phyloP scores from a whole-genome alignment of 2,113 vertebrate genomes.

The Cochlearius cochlearius region DNA sequence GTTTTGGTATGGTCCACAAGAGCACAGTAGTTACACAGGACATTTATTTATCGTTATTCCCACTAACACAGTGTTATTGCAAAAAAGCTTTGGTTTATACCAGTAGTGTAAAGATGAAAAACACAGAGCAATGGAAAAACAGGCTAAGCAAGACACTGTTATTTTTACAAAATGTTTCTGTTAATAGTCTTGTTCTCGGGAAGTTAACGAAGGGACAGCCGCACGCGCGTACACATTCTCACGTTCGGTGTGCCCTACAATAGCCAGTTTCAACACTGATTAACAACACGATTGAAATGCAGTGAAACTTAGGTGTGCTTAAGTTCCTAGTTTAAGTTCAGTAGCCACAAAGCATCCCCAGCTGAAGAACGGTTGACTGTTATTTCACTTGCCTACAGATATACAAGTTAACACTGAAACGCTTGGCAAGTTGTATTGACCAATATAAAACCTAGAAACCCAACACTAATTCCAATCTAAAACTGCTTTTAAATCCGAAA shows the following conservation, averaged over 20 bases:
- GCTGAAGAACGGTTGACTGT: background rate
- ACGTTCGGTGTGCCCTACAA: background rate
- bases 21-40: background rate
- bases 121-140: background rate
- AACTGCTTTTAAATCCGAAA: background rate
- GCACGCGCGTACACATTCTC: accelerated
- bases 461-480: background rate
- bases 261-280: background rate
- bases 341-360: background rate
- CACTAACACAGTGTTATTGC: background rate
- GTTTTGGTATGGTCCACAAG: background rate
- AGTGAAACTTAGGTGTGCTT: background rate
- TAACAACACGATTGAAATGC: background rate
- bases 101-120: background rate
- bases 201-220: background rate
- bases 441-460: background rate
- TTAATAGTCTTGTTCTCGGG: background rate
- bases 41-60: background rate
- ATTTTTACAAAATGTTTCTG: too few relatives aligned
- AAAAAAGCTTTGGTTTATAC: background rate
- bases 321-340: background rate
- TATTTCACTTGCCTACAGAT: background rate
- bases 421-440: accelerated
- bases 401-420: background rate
- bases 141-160: background rate